Percentiles rank a stretch among this genome's conserved stretches.
phyloP scores from a whole-genome alignment of 1,140 invertebrate genomes.

The Parapsyche elsis region DNA sequence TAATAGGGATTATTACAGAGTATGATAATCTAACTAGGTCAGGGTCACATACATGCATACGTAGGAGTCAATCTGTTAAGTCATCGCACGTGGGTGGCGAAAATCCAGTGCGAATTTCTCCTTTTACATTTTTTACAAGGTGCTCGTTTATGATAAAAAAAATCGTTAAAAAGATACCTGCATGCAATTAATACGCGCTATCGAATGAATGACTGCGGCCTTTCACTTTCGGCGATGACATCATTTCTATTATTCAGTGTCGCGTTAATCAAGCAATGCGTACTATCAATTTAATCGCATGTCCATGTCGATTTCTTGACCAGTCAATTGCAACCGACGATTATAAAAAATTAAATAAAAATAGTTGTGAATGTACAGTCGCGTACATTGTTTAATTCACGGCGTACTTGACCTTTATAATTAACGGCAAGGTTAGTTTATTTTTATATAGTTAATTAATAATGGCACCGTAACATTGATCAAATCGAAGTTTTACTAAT shows the following conservation, averaged over 20 bases:
- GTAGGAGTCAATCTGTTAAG: not conserved
- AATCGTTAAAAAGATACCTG: not conserved
- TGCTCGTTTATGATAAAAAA: not conserved
- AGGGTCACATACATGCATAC: not conserved
- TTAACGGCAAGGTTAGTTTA: not conserved
- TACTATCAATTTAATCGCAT: not conserved
- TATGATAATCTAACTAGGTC: not conserved
- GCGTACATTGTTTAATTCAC: conserved; percentile 2
- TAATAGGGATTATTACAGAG: too few relatives aligned
- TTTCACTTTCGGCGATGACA: conserved; percentile 29
- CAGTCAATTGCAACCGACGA: not conserved
- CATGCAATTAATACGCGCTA: not conserved
- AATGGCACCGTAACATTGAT: too few relatives aligned
- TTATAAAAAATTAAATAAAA: not conserved
- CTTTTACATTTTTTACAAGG: not conserved
- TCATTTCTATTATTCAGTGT: conserved; percentile 20
- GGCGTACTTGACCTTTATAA: conserved; percentile 19
- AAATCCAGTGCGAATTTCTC: not conserved
- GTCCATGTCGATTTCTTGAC: not conserved
- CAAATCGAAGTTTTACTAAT: too few relatives aligned
- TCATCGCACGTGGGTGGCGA: conserved; percentile 4
- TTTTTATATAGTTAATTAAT: conserved; percentile 4
- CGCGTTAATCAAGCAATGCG: conserved; percentile 13
- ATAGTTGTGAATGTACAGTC: too few relatives aligned
- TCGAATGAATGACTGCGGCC: conserved; percentile 13